Base-by-base conservation (phyloP, 2,888 invertebrate species). In the Neoascia interrupta region DNA sequence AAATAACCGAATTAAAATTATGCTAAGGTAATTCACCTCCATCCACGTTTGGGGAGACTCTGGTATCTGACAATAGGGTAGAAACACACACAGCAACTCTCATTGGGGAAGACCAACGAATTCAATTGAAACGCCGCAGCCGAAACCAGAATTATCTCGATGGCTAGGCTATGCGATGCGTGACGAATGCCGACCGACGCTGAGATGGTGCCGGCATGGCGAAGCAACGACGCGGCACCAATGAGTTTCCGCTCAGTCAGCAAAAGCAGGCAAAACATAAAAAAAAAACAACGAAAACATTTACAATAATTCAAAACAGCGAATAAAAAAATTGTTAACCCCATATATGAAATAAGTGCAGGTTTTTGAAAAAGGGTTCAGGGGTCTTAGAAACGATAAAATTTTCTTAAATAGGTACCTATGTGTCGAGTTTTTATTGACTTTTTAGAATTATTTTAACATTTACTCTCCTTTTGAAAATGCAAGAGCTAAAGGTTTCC, bases 141-240 rank as follows among this genome's bases (percentile, higher is more conserved):
- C 72, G 45, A 76, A 79, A 58, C 54, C 63, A 80, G 19, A 82
- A 83, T 45, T 80, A 82, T 11, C 82, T 74, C 66, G 81, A 79
- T 73, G 73, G 72, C 72, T 85, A 83, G 45, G 81, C 83, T 82
- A 64, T 56, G 4, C 82, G 82, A 6, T 84, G 84, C 41, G 54
- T 73, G 5, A 66, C 63, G 49, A 82, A 69, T 26, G 79, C 66
- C 21, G 74, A 81, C 56, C 10, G 31, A 26, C 31, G 51, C 75
- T 64, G 63, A 79, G 11, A 60, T 72, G 1, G 75, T 54, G 70
- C 68, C 75, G 41, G 81, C 72, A 82, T 81, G 82, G 64, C 73
- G 73, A 75, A 81, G 83, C 87, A 88, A 83, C 88, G 87, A 86
- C 87, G 87, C 88, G 87, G 87, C 86, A 83, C 87, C 85, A 86